These are phyloP conservation scores for Larimichthys crocea DNA, from an alignment of 2,113 vertebrate species.

Conservation along the genomic window DNA sequence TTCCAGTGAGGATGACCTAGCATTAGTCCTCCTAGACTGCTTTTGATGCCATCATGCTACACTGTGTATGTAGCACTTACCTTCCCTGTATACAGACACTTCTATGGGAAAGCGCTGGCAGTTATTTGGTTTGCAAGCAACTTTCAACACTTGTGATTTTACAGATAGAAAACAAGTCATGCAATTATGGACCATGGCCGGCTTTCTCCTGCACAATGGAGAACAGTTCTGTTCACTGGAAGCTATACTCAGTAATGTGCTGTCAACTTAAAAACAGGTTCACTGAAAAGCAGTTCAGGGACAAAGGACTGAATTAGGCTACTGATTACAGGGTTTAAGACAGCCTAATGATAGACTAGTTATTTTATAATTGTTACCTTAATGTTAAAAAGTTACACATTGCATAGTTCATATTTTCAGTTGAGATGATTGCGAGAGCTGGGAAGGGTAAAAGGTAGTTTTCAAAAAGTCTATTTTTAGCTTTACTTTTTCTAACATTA, in stretches of 20 bases:
- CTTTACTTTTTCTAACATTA: background rate
- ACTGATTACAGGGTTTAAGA: constrained; percentile 31
- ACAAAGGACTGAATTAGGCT: constrained; percentile 25
- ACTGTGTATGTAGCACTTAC: background rate
- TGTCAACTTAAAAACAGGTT: constrained; percentile 21
- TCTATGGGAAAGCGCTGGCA: background rate
- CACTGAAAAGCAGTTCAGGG: constrained; percentile 12
- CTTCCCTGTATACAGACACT: background rate
- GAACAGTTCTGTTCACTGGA: background rate
- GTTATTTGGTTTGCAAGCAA: background rate
- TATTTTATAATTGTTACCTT: constrained; percentile 48
- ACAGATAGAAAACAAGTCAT: background rate
- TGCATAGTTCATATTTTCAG: background rate
- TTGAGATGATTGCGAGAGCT: constrained; percentile 9
- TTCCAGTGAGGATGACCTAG: background rate
- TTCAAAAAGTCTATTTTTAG: background rate
- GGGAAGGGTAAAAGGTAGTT: background rate
- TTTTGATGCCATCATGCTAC: no score
- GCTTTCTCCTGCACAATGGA: background rate
- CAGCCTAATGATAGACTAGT: constrained; percentile 38
- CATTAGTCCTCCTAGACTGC: background rate
- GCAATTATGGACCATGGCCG: background rate
- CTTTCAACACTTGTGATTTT: background rate
- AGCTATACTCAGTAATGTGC: background rate
- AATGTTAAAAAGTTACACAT: constrained; percentile 11